Evolutionary conservation across 2,113 vertebrate genomes (phyloP), one percentile per base, ranked within the genome.

Genomic region (Turnix velox): DNA sequence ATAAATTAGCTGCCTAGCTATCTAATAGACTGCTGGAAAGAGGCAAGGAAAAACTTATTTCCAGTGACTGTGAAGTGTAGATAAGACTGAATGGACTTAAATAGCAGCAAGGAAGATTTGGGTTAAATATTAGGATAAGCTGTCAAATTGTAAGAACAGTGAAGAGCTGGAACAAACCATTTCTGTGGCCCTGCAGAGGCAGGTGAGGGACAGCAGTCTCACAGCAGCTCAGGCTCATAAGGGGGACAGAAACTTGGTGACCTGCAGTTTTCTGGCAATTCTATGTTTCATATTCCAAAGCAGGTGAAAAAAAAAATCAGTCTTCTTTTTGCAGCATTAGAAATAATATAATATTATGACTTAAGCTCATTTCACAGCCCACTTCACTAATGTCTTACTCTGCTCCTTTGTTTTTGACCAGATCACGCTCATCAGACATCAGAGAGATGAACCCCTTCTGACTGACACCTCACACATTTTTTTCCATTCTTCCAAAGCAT

Each of bases 11-110:
- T 82, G 31, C 33, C 45, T 59, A 90, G 18, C 66, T 88, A 33
- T 78, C 68, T 88, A 84, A 82, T 12, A 82, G 52, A 28, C 43
- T 59, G 65, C 43, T 87, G 43, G 42, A 48, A 89, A 75, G 35
- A 82, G 48, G 40, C 33, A 28, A 81, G 39, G 46, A 87, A 81
- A 42, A 91, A 84, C 73, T 75, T 75, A 48, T 75, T 91, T 91
- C 87, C 69, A 18, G 2, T 57, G 84, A 9, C 91, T 93, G 69
- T 63, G 66, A 82, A 89, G 52, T 2, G 1, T 25, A 93, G 91
- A 79, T 93, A 95, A 92, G 77, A 40, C 28, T 68, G 48, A 84
- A 93, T 31, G 35, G 48, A 52, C 40, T 89, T 75, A 74, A 77
- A 74, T 2, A 55, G 65, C 61, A 92, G 48, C 57, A 43, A 92